Evolutionary conservation across 2,797 vertebrate genomes (phyloP), one percentile per base, ranked within the genome.

Genomic region (Natrix natrix): DNA sequence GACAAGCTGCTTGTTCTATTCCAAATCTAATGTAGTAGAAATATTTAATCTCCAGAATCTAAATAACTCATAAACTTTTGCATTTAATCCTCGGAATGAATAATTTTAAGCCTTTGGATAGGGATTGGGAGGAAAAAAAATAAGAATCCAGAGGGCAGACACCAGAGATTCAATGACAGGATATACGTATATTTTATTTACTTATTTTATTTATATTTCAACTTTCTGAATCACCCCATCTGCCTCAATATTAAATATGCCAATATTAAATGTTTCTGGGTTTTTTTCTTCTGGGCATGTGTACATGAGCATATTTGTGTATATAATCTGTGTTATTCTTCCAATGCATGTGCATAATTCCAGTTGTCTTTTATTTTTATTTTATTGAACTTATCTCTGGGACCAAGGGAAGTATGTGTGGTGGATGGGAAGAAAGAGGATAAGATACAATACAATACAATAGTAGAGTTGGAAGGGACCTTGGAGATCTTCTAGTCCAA

Each of bases 11-110:
- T 17, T 91, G 24, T 83, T 55, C 69, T 86, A n/a, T 89, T 48
- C 56, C 69, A 78, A 61, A 37, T 78, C 32, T 37, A 26, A 22
- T 28, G 20, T 20, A 54, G 43, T 60, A 20, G 43, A 93, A 93
- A 60, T 88, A 88, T 78, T 93, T 78, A 55, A 91, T 93, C 86
- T 93, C 86, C 22, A 74, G 59, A 93, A 88, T 93, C 86, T 90
- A 87, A 92, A 59, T 87, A 61, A 88, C 14, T 28, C 55, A 91
- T 91, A 93, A 91, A 87, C 10, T 22, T 93, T 93, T 91, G 54
- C 13, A 74, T 56, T 48, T 28, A 43, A 37, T 93, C 22, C 28
- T 88, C 37, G 8, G 12, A 60, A 32, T 28, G 28, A 91, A 59
- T 87, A 26, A 60, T 60, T 88, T 57, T 63, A 74, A 61, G 54